Conservation (phyloP, 2,797 vertebrate species). For the Paratrypauchen microcephalus region DNA sequence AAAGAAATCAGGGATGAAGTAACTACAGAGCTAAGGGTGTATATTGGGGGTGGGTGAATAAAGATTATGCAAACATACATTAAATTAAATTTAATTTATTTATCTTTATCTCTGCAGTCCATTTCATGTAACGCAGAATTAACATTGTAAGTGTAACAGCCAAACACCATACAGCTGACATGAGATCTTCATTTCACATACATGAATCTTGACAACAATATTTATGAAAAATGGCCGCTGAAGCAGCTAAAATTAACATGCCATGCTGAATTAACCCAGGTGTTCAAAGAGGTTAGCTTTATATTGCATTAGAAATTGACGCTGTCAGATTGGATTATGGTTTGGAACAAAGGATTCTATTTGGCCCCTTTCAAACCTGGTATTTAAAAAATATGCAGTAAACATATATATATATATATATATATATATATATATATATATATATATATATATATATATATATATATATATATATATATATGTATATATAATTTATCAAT, state of each 20-base stretch:
- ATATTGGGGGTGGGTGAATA: too few species aligned
- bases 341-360: slow-evolving; percentile 43
- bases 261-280: slow-evolving; percentile 33
- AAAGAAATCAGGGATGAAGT: too few species aligned
- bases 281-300: slow-evolving; percentile 30
- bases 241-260: slow-evolving; percentile 44
- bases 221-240: slow-evolving; percentile 32
- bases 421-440: too few species aligned
- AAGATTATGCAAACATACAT: background rate
- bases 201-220: slow-evolving; percentile 26
- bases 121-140: background rate
- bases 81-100: background rate
- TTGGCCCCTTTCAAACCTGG: background rate
- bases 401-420: too few species aligned
- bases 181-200: slow-evolving; percentile 9
- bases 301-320: slow-evolving; percentile 46
- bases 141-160: background rate
- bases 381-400: background rate
- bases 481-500: too few species aligned
- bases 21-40: too few species aligned
- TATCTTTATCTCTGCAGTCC: slow-evolving; percentile 7
- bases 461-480: too few species aligned
- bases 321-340: slow-evolving; percentile 43
- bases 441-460: too few species aligned
- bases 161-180: slow-evolving; percentile 12